phyloP scores from a whole-genome alignment of 2,113 vertebrate species.

The Rhodinocichla rosea region DNA sequence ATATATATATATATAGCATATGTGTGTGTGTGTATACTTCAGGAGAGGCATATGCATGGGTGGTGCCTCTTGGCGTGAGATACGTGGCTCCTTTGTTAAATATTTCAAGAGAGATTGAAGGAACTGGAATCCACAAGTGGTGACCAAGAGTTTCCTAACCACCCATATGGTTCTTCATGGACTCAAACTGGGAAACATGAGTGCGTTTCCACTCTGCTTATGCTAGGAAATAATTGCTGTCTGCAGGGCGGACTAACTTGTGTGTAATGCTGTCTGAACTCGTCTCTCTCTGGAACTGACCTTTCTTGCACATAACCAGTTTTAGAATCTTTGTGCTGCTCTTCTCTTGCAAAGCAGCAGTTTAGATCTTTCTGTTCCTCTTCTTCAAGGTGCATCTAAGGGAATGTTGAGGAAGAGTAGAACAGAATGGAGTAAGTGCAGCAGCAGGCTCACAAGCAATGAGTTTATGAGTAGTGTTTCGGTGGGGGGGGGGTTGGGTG shows the following conservation, averaged over 20 bases:
- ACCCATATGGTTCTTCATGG: not conserved
- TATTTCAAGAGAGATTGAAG: not conserved
- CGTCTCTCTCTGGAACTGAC: not conserved
- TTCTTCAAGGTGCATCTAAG: not conserved
- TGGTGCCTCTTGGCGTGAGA: not conserved
- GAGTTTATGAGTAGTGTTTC: not conserved
- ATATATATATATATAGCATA: not conserved
- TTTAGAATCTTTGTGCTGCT: not conserved
- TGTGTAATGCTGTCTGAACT: not conserved
- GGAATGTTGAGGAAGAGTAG: not conserved
- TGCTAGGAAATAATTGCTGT: not conserved
- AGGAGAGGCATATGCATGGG: not conserved
- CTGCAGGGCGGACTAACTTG: not conserved
- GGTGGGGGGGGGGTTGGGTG: accelerated
- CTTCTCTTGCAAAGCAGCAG: not conserved
- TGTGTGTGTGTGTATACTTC: not conserved
- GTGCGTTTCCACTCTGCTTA: not conserved
- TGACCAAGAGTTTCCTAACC: not conserved
- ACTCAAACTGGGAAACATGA: not conserved
- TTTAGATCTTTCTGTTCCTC: not conserved
- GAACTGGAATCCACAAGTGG: not conserved
- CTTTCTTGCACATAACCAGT: not conserved
- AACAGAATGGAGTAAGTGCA: not conserved
- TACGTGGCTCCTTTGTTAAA: accelerated
- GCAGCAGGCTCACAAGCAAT: not conserved